Base-by-base conservation (phyloP, 2,113 vertebrate genomes). In the Symphodus melops region DNA sequence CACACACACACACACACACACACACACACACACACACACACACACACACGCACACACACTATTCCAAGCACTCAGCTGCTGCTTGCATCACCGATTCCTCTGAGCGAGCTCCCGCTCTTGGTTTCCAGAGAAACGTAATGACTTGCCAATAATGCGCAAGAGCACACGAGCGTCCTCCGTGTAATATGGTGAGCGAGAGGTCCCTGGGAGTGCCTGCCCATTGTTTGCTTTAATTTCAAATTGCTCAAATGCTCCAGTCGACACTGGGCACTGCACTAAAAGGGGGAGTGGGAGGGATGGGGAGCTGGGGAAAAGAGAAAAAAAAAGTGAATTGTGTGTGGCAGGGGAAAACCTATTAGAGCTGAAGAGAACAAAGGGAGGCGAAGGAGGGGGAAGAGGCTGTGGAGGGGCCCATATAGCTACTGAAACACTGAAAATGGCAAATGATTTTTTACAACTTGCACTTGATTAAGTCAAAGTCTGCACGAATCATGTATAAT, bases 41-140 rank as follows among this genome's bases (percentile, higher is more conserved):
- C 73, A 70, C 75, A 44, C 69, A 60, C 68, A 68, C 64, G 49
- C 62, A 58, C 66, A 68, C 60, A 68, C 1, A 53, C 82, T 79
- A 86, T 88, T 91, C 90, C 80, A 90, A 86, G 88, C 87, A 91
- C 87, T 93, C 92, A 91, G 92, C 92, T 92, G 90, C 90, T 90
- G 88, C 89, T 92, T 91, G 90, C 91, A 91, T 92, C 90, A 92
- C 87, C 69, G 70, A 89, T 86, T 91, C 78, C 86, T 92, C 83
- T 67, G 86, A 90, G 84, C 78, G 51, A 88, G 88, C 90, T 91
- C 86, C 86, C 63, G 85, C 89, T 83, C 85, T 88, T 44, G 81
- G 92, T 93, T 93, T 92, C 92, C 92, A 93, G 92, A 93, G 92
- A 93, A 93, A 93, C 92, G 83, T 92, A 93, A 93, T 93, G 91